These are phyloP conservation scores for Macrosiphum euphorbiae DNA, from an alignment of 2,888 invertebrate genomes.

Conservation along the genomic window DNA sequence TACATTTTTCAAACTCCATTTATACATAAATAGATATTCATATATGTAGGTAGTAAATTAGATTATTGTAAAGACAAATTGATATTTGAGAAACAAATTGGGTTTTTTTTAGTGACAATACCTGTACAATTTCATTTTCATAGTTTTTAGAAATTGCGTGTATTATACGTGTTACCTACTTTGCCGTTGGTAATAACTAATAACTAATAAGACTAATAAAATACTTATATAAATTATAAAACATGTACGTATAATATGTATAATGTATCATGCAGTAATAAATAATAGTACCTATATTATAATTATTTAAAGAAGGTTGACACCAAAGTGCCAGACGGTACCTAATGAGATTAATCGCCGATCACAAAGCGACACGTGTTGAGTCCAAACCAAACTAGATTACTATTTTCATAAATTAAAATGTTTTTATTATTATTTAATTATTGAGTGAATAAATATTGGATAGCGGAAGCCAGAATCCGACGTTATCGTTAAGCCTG, in stretches of 20 bases:
- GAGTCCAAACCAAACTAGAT: background rate
- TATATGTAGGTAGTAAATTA: too few relatives aligned
- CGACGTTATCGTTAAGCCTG: background rate
- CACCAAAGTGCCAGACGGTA: background rate
- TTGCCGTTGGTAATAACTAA: background rate
- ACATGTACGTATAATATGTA: too few relatives aligned
- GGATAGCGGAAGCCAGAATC: background rate
- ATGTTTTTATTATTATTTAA: background rate
- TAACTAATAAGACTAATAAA: too few relatives aligned
- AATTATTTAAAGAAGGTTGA: background rate
- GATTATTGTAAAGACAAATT: too few relatives aligned
- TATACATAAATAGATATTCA: too few relatives aligned
- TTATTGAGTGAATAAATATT: background rate
- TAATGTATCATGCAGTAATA: background rate
- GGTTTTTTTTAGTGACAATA: too few relatives aligned
- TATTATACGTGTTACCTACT: background rate
- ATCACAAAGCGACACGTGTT: background rate
- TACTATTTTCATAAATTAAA: background rate
- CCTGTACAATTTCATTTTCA: too few relatives aligned
- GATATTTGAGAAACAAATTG: too few relatives aligned
- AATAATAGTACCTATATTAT: background rate
- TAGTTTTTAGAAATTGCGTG: background rate
- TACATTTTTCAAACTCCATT: too few relatives aligned
- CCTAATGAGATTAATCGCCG: too few relatives aligned
- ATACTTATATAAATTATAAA: too few relatives aligned